These are phyloP conservation scores for Montipora efflorescens DNA, from an alignment of 64 coral and sea anemone species.

Conservation along the genomic window DNA sequence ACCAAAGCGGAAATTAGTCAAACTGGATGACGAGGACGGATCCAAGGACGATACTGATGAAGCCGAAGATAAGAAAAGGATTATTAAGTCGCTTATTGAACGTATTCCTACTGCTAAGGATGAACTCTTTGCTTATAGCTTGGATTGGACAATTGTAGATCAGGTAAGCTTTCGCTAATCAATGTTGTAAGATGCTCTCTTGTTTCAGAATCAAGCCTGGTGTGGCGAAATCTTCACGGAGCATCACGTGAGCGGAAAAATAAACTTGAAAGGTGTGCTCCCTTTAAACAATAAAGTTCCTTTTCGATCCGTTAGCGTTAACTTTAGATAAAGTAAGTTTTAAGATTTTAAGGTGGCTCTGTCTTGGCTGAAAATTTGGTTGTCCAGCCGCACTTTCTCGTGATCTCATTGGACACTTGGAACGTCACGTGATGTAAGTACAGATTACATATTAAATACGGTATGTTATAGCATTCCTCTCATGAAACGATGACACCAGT, in stretches of 20 bases:
- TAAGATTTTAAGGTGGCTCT: conserved; percentile 49
- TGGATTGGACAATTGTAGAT: conserved; percentile 96
- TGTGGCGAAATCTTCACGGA: neutral
- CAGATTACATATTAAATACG: neutral
- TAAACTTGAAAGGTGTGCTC: neutral
- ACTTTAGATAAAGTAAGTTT: neutral
- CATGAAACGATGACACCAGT: neutral
- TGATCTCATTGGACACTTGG: conserved; percentile 41
- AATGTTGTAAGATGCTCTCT: neutral
- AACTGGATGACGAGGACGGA: conserved; percentile 92
- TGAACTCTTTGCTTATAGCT: conserved; percentile 98
- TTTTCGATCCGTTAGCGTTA: neutral
- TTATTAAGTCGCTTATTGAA: conserved; percentile 99
- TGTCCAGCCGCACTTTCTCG: conserved; percentile 23
- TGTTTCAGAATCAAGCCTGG: neutral
- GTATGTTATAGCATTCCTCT: neutral
- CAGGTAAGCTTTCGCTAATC: conserved; percentile 74
- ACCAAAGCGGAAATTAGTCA: conserved; percentile 83
- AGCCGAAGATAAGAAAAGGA: conserved; percentile 98
- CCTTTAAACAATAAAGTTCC: neutral
- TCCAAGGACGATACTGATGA: conserved; percentile 67
- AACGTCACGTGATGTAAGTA: conserved; percentile 46
- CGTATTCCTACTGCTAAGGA: conserved; percentile 99
- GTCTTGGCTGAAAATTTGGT: conserved; percentile 19
- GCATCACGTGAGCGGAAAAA: conserved; percentile 3